Base-by-base conservation (phyloP, 2,113 vertebrate genomes). In the Thunnus maccoyii region DNA sequence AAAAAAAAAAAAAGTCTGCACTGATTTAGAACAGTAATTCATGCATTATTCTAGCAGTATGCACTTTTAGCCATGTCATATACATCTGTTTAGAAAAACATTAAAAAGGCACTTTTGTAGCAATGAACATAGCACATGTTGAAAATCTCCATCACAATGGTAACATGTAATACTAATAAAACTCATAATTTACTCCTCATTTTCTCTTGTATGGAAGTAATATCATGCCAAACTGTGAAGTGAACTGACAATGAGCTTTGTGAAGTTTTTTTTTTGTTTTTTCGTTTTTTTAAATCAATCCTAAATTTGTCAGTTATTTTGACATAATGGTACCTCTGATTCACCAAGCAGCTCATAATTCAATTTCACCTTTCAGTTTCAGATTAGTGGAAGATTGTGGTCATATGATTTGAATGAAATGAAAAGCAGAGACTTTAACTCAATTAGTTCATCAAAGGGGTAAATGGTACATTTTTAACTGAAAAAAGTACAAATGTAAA, bases 71-170 rank as follows among this genome's bases (percentile, higher is more conserved):
- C 41, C 58, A 60, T 56, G 25, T 47, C 41, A 41, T 41, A 70
- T 13, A 84, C 56, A 69, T 56, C 66, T 58, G 12, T 72, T 78
- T 50, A 71, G 13, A 36, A 78, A 58, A 56, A 78, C 2, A 63
- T 20, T 14, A 62, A 73, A 87, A 86, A 89, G 87, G 86, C 89
- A 92, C 85, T 67, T 82, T 12, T 61, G 25, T 56, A n/a, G 36
- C 12, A 0, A 27, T 11, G 2, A 76, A 76, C 25, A 36, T 13
- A 56, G 57, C 18, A 57, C 20, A 69, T 17, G 3, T 2, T n/a
- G 11, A 5, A 27, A 71, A 85, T 61, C 60, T 72, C 36, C 13
- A 51, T 52, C 51, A 41, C 16, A 51, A 74, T 51, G 20, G 22
- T 54, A 75, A 73, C 13, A 68, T n/a, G 4, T 12, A 30, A 46